Evolutionary conservation across 2,888 invertebrate genomes (phyloP).

Genomic region (Glyphotaelius pellucidus): DNA sequence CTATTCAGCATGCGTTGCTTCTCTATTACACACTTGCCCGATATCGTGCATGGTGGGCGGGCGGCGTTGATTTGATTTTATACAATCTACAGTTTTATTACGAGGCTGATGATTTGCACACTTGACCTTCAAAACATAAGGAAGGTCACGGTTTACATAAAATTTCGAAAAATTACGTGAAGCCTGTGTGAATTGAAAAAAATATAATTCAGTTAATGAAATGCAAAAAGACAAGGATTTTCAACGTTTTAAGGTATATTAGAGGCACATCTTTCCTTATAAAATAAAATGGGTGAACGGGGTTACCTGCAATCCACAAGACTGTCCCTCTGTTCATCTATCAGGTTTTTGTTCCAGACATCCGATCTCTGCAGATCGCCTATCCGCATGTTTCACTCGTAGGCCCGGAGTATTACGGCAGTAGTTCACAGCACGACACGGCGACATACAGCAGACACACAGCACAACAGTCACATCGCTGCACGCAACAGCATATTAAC

Average conservation of each 20-base stretch:
- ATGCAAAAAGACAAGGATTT: too few species aligned
- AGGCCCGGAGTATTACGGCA: neutral
- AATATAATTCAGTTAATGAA: too few species aligned
- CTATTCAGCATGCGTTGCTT: too few species aligned
- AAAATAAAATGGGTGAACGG: neutral
- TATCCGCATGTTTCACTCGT: conserved; percentile 57
- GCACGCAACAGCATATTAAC: neutral
- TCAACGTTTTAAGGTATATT: neutral
- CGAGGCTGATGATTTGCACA: too few species aligned
- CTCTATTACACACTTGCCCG: too few species aligned
- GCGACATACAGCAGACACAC: neutral
- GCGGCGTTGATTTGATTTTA: too few species aligned
- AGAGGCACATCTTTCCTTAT: neutral
- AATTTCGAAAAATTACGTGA: too few species aligned
- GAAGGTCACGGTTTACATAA: too few species aligned
- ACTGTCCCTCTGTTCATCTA: conserved; percentile 57
- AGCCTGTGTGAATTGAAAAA: too few species aligned
- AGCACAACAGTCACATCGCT: neutral
- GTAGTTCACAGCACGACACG: neutral
- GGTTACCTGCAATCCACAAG: conserved; percentile 55
- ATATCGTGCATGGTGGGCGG: too few species aligned
- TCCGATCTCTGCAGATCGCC: conserved; percentile 59
- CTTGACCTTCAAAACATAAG: too few species aligned
- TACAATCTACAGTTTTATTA: too few species aligned
- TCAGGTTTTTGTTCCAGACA: conserved; percentile 56